Evolutionary conservation across 2,797 vertebrate genomes (phyloP), one percentile per base, ranked within the genome.

Genomic region (Atherinosoma microstoma): DNA sequence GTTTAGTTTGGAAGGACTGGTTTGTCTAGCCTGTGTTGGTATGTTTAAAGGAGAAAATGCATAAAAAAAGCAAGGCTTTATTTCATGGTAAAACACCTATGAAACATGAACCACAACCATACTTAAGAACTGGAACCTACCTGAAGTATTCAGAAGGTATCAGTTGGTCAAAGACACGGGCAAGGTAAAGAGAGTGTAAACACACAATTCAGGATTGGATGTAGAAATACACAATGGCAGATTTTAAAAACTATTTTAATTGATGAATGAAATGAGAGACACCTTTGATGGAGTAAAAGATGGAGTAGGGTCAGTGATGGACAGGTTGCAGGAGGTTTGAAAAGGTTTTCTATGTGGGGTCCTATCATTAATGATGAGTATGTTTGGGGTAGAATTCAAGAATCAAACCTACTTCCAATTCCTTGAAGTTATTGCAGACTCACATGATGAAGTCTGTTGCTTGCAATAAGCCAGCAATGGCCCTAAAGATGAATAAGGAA

Each of bases 401-500:
- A 2, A 30, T 2, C 40, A 45, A 45, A 11, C 16, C 3, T 4
- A 20, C 1, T 29, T 29, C 27, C 38, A 29, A 34, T 40, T 38
- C 38, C 58, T 29, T 35, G 45, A 51, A 22, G 22, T 38, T 3
- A 56, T 27, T 9, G 3, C 24, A 29, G 64, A 29, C 13, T 16
- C 65, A 58, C 53, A 67, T 51, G 58, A 40, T 13, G 34, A 59
- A 47, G 27, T 47, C 4, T 22, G 6, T 6, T 60, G n/a, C 24
- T 27, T 18, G 18, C 16, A 45, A 7, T 24, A 51, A 53, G 16
- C 10, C 35, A 53, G 20, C 8, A 62, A 56, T 32, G 22, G 22
- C 58, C 32, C 51, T 6, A 60, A 69, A 47, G 57, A 24, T 54
- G 35, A 59, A 40, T 27, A 42, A 40, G 20, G 30, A 62, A 54